phyloP scores from a whole-genome alignment of 2,113 vertebrate species.

The Heloderma charlesbogerti region DNA sequence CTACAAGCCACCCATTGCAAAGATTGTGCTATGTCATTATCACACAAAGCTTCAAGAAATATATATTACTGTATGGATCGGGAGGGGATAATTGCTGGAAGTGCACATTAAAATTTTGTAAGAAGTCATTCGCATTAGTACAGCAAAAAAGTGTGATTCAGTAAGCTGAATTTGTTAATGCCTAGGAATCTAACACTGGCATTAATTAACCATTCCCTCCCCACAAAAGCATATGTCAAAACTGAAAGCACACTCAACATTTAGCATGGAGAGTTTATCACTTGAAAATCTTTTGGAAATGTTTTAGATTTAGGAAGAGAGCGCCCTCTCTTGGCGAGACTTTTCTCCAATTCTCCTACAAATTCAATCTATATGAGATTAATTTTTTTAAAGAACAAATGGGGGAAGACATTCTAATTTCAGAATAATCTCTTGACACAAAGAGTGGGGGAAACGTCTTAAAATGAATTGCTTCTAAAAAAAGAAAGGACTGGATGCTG shows the following conservation, averaged over 20 bases:
- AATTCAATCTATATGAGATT: background rate
- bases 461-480: background rate
- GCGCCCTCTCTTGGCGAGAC: slow-evolving; percentile 56
- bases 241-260: background rate
- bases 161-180: accelerated
- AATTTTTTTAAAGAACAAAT: background rate
- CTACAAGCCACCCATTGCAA: background rate
- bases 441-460: background rate
- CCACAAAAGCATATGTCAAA: accelerated
- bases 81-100: background rate
- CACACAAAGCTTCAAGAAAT: background rate
- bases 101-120: background rate
- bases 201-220: accelerated
- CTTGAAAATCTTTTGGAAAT: background rate
- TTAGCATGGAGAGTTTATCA: background rate
- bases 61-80: background rate
- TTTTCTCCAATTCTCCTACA: background rate
- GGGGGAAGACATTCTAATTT: background rate
- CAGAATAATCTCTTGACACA: background rate
- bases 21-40: background rate
- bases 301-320: slow-evolving; percentile 20
- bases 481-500: background rate
- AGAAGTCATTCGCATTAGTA: background rate
- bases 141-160: accelerated
- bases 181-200: background rate